Evolutionary conservation across 2,797 vertebrate species (phyloP).

Genomic region (Adelosebastes latens): DNA sequence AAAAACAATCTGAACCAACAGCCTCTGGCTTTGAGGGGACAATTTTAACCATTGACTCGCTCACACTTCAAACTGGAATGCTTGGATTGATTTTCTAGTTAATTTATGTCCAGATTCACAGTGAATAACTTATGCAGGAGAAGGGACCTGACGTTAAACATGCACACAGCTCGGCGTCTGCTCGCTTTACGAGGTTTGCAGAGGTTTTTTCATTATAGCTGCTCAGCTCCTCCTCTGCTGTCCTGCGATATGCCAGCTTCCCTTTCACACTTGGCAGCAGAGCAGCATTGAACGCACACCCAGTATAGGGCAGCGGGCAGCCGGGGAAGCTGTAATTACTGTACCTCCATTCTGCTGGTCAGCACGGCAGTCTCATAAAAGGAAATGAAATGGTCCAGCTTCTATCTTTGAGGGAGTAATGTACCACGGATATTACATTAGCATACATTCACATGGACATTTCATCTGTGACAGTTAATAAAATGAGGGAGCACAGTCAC

Average conservation of each 20-base stretch:
- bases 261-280: constrained; percentile 64
- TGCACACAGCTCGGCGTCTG: constrained; percentile 10
- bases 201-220: constrained; percentile 42
- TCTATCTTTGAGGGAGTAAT: constrained; percentile 64
- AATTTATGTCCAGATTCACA: constrained; percentile 46
- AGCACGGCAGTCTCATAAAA: constrained; percentile 72
- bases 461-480: constrained; percentile 65
- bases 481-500: constrained; percentile 28
- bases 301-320: constrained; percentile 37
- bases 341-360: constrained; percentile 71
- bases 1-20: not conserved
- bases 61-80: constrained; percentile 16
- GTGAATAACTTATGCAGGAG: constrained; percentile 19
- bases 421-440: constrained; percentile 66
- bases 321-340: constrained; percentile 63
- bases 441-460: constrained; percentile 63
- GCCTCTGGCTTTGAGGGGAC: not conserved
- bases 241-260: constrained; percentile 49
- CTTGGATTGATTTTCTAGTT: constrained; percentile 47
- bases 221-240: constrained; percentile 54
- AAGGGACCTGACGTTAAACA: constrained; percentile 35
- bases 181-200: constrained; percentile 51
- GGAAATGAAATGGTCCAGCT: constrained; percentile 68
- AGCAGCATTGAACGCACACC: constrained; percentile 27
- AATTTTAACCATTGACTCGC: not conserved